A percentile compares a stretch with the other conserved stretches of the same genome.
These are phyloP conservation scores for Cecidostiba fungosa DNA, from an alignment of 2,888 invertebrate genomes.

Conservation along the genomic window DNA sequence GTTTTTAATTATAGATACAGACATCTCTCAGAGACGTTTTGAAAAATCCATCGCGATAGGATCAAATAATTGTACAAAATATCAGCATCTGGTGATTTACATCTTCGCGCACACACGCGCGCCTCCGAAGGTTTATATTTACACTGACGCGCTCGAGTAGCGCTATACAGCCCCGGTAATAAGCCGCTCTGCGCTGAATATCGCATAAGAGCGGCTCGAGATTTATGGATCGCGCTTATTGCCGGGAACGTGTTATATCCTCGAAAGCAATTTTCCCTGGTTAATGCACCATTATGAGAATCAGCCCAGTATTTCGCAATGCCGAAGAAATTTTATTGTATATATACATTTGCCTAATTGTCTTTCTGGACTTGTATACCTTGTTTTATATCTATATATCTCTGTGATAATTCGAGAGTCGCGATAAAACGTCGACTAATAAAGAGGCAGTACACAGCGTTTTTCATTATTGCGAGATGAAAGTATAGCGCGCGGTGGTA, in stretches of 20 bases:
- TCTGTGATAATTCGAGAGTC: conserved; percentile 14
- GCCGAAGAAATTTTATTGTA: conserved; percentile 25
- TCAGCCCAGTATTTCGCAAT: conserved; percentile 44
- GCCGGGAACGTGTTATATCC: conserved; percentile 49
- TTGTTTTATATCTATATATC: background rate
- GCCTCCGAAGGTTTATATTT: conserved; percentile 22
- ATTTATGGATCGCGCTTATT: conserved; percentile 58
- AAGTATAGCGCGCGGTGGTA: too few species aligned
- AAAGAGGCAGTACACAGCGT: background rate
- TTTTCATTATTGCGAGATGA: too few species aligned
- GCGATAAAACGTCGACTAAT: background rate
- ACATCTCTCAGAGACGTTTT: background rate
- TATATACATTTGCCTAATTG: conserved; percentile 26
- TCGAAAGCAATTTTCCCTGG: conserved; percentile 48
- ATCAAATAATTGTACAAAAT: conserved; percentile 35
- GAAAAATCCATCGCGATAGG: background rate
- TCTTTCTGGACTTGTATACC: conserved; percentile 2
- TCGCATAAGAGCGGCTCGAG: conserved; percentile 37
- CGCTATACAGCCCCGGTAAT: conserved; percentile 15
- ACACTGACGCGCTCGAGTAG: conserved; percentile 26
- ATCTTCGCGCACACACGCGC: background rate
- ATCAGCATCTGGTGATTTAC: conserved; percentile 40
- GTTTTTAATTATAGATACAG: background rate
- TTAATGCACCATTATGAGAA: conserved; percentile 56
- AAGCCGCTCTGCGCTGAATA: conserved; percentile 49